These are phyloP conservation scores for Oreochromis grahami DNA, from an alignment of 2,797 vertebrate genomes.

Conservation along the genomic window DNA sequence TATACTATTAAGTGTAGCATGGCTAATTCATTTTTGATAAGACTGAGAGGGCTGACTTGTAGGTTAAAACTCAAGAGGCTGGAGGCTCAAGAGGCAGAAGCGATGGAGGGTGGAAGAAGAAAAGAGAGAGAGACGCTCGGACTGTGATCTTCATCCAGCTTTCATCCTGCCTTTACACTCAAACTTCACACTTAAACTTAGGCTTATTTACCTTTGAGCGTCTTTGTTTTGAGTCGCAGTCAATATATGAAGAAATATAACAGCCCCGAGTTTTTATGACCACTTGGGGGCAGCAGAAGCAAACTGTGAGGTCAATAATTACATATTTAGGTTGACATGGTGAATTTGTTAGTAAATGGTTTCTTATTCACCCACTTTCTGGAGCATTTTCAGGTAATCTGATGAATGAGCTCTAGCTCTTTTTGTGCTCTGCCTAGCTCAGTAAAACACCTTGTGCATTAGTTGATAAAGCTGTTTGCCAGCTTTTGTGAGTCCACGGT, in stretches of 20 bases:
- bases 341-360: neutral
- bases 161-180: neutral
- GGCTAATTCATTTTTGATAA: slow-evolving; percentile 71
- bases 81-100: slow-evolving; percentile 19
- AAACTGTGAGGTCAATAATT: neutral
- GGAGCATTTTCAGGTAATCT: neutral
- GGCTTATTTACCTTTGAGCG: neutral
- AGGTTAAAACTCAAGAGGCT: slow-evolving; percentile 41
- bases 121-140: neutral
- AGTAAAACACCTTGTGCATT: neutral
- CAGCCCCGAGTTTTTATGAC: neutral
- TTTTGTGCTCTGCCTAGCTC: neutral
- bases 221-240: neutral
- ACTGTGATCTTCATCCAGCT: slow-evolving; percentile 35
- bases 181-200: neutral
- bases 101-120: neutral
- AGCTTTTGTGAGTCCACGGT: neutral
- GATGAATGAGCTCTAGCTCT: neutral
- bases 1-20: slow-evolving; percentile 52
- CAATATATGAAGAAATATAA: neutral
- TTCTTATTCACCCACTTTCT: neutral
- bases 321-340: neutral
- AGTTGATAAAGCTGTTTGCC: neutral
- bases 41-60: slow-evolving; percentile 47
- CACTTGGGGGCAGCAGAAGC: neutral